phyloP scores from a whole-genome alignment of 2,888 invertebrate genomes.

The Sisyra terminalis region DNA sequence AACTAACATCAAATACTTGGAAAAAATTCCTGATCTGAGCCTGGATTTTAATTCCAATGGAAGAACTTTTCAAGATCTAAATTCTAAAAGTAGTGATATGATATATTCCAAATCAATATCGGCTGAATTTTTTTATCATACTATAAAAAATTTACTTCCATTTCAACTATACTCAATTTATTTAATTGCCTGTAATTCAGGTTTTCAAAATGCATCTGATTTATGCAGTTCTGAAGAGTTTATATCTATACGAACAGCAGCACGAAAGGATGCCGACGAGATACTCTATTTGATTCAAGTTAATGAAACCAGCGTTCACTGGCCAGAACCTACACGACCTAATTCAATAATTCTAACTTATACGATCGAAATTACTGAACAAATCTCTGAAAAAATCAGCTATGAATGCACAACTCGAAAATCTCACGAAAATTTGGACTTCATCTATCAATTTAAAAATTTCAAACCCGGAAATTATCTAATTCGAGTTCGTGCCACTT shows the following conservation, averaged over 20 bases:
- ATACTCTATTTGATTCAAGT: conserved; percentile 17
- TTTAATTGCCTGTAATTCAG: conserved; percentile 39
- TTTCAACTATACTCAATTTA: conserved; percentile 41
- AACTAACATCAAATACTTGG: no score
- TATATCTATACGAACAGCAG: conserved; percentile 30
- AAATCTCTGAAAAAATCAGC: no score
- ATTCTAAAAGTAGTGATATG: no score
- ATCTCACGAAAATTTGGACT: conserved; percentile 16
- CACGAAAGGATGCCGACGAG: conserved; percentile 25
- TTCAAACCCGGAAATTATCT: conserved; percentile 17
- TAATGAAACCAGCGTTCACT: conserved; percentile 22
- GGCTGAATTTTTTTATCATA: conserved; percentile 1
- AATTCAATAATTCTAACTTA: conserved; percentile 50
- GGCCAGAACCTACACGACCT: conserved; percentile 42
- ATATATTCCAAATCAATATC: no score
- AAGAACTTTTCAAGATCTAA: no score
- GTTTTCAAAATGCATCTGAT: conserved; percentile 26
- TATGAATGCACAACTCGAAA: conserved; percentile 30
- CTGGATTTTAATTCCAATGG: no score
- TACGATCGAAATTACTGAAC: conserved; percentile 30
- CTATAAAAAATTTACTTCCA: conserved; percentile 30
- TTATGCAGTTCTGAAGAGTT: conserved; percentile 32
- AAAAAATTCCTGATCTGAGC: no score
- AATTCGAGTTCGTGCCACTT: conserved; percentile 36
- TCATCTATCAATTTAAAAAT: conserved; percentile 16